Evolutionary conservation across 1,140 invertebrate genomes (phyloP).

Genomic region (Leptinotarsa lineolata): DNA sequence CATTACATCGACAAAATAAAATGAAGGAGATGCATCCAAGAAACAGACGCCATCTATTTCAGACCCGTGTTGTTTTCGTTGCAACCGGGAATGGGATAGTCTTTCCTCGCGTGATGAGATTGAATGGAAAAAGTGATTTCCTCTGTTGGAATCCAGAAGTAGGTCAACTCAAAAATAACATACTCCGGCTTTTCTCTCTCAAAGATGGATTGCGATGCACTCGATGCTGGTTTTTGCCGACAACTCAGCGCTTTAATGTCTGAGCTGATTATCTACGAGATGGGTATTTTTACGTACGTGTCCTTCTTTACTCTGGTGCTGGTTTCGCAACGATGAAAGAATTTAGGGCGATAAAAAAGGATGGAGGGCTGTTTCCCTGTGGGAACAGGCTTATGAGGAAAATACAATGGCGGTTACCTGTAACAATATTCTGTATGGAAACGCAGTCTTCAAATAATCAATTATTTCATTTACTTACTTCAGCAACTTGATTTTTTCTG

Average conservation of each 20-base stretch:
- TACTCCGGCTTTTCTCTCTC: constrained; percentile 10
- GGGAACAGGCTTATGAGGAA: too few species aligned
- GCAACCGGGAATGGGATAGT: neutral
- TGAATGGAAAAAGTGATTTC: constrained; percentile 20
- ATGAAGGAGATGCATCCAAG: constrained; percentile 19
- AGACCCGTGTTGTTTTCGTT: constrained; percentile 2
- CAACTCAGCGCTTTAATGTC: neutral
- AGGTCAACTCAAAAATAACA: constrained; percentile 10
- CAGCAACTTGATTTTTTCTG: too few species aligned
- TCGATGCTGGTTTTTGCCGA: neutral
- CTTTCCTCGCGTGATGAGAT: constrained; percentile 9
- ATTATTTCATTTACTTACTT: too few species aligned
- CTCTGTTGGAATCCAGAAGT: neutral
- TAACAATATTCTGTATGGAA: too few species aligned
- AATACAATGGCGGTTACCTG: too few species aligned
- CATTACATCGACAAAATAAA: constrained; percentile 15
- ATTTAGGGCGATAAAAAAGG: too few species aligned
- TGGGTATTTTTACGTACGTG: neutral
- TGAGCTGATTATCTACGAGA: neutral
- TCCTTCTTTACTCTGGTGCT: too few species aligned
- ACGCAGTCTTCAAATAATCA: too few species aligned
- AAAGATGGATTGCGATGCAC: constrained; percentile 15
- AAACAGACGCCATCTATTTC: constrained; percentile 19
- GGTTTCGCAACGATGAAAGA: too few species aligned
- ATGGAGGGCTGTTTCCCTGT: too few species aligned